These are phyloP conservation scores for Amorpha juglandis DNA, from an alignment of 2,888 invertebrate genomes.

Conservation along the genomic window DNA sequence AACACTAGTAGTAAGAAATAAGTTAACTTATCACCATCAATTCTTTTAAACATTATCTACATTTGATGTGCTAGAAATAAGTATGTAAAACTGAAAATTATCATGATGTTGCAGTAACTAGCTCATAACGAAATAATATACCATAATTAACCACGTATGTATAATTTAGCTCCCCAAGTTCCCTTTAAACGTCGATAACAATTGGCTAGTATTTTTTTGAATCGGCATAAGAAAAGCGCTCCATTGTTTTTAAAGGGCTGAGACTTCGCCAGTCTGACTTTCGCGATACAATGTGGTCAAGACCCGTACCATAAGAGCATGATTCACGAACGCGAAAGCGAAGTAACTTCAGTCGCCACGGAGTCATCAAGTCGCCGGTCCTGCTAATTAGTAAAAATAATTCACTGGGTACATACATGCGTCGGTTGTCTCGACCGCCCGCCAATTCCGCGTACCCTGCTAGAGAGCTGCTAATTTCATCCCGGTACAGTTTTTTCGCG, in stretches of 20 bases:
- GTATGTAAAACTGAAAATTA: too few species aligned
- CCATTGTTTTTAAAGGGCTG: slow-evolving; percentile 54
- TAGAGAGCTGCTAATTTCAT: slow-evolving; percentile 84
- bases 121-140: too few species aligned
- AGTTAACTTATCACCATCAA: too few species aligned
- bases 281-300: slow-evolving; percentile 43
- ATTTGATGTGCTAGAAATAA: too few species aligned
- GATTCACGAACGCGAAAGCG: slow-evolving; percentile 34
- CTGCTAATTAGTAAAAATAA: slow-evolving; percentile 83
- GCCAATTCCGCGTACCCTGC: slow-evolving; percentile 81
- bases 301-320: slow-evolving; percentile 43
- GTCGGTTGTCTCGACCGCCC: slow-evolving; percentile 78
- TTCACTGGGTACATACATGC: slow-evolving; percentile 76
- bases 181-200: too few species aligned
- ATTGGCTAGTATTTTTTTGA: neutral
- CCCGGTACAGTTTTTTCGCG: slow-evolving; percentile 79
- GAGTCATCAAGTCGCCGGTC: slow-evolving; percentile 74
- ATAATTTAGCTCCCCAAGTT: too few species aligned
- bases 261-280: slow-evolving; percentile 42
- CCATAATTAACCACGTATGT: too few species aligned
- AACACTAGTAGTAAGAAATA: too few species aligned
- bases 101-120: too few species aligned
- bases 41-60: too few species aligned
- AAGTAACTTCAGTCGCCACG: slow-evolving; percentile 40
- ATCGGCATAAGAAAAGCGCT: slow-evolving; percentile 27